These are phyloP conservation scores for Callipepla squamata DNA, from an alignment of 2,113 vertebrate genomes.

Conservation along the genomic window DNA sequence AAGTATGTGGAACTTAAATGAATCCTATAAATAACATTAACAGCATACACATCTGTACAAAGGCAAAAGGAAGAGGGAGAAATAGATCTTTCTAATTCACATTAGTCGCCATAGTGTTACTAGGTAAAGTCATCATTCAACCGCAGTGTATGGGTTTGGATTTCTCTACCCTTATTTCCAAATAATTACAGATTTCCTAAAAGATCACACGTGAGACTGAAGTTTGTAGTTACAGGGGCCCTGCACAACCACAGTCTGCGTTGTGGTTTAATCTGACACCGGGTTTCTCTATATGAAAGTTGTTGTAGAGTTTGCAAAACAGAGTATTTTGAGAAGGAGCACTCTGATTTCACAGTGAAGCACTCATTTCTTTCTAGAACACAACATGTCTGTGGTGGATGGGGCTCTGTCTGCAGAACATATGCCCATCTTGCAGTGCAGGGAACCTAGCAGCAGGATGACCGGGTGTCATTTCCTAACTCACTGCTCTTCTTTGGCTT, in stretches of 20 bases:
- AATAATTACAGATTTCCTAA: background rate
- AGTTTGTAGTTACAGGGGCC: background rate
- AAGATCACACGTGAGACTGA: background rate
- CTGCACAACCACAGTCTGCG: background rate
- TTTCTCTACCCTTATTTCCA: slow-evolving; percentile 24
- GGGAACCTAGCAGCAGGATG: background rate
- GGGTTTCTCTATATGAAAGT: background rate
- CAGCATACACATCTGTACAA: slow-evolving; percentile 70
- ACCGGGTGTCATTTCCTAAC: background rate
- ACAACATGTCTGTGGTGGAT: background rate
- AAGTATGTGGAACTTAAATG: slow-evolving; percentile 72
- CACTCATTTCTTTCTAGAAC: background rate
- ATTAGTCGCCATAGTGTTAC: background rate
- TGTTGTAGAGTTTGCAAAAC: background rate
- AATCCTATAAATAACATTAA: slow-evolving; percentile 72
- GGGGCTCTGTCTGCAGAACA: background rate
- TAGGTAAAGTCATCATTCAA: background rate
- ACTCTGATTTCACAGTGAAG: background rate
- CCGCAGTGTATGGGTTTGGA: background rate
- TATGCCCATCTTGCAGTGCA: background rate
- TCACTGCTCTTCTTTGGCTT: background rate
- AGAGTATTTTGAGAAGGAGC: background rate
- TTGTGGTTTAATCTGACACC: background rate
- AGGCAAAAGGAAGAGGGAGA: slow-evolving; percentile 49
- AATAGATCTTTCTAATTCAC: slow-evolving; percentile 51